These are phyloP conservation scores for Mormyrus lacerda DNA, from an alignment of 2,113 vertebrate species.

Conservation along the genomic window DNA sequence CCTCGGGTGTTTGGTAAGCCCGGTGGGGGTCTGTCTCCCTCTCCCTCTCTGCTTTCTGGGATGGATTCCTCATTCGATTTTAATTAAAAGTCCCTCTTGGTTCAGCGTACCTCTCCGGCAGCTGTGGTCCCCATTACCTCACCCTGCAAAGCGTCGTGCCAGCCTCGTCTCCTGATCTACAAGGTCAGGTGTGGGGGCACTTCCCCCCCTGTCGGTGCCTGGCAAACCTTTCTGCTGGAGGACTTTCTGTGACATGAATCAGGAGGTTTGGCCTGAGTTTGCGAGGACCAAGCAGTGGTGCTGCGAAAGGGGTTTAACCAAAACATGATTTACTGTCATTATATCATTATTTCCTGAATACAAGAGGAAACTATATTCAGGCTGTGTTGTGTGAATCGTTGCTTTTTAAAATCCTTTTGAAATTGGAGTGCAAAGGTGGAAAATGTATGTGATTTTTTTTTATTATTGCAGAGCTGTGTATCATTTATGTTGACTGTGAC, in stretches of 20 bases:
- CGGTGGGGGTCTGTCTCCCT: neutral
- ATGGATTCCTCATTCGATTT: neutral
- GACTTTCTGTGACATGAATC: neutral
- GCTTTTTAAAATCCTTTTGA: neutral
- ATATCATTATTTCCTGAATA: neutral
- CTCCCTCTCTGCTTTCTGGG: neutral
- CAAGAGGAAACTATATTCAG: neutral
- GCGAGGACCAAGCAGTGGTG: neutral
- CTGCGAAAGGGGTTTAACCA: neutral
- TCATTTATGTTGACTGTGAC: neutral
- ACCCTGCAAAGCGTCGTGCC: neutral
- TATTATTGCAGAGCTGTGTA: neutral
- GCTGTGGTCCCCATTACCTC: neutral
- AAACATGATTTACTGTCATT: neutral
- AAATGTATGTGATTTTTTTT: neutral
- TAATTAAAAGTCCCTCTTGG: neutral
- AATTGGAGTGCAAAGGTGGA: neutral
- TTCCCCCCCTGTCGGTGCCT: neutral
- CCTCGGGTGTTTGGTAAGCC: slow-evolving; percentile 42
- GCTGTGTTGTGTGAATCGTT: neutral
- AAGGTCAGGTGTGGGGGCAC: neutral
- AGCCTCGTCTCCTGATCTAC: neutral
- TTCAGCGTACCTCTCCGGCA: neutral
- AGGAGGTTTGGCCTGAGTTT: neutral
- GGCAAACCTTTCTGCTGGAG: neutral